phyloP scores from a whole-genome alignment of 2,888 invertebrate genomes.

The Trichopoda pennipes region DNA sequence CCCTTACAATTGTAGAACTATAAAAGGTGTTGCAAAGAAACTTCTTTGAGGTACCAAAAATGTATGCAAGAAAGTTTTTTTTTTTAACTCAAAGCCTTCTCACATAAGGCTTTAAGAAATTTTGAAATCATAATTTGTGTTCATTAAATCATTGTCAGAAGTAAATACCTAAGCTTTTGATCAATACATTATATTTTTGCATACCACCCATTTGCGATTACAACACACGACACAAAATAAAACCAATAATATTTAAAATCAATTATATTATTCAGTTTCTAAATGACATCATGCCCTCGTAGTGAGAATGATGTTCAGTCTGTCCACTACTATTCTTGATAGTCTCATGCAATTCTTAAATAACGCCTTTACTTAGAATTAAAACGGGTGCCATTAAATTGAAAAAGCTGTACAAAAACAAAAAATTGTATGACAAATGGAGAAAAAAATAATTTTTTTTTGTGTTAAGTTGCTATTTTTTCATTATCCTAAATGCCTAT shows the following conservation, averaged over 20 bases:
- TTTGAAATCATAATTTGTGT: no score
- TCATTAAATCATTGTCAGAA: no score
- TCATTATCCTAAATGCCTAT: conserved; percentile 59
- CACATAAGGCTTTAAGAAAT: no score
- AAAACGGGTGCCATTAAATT: conserved; percentile 49
- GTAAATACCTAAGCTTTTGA: no score
- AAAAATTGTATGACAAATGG: conserved; percentile 26
- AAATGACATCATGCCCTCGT: conserved; percentile 54
- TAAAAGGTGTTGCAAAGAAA: no score
- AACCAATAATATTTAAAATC: conserved; percentile 56
- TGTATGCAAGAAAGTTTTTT: no score
- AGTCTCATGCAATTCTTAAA: conserved; percentile 13
- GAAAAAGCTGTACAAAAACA: conserved; percentile 25
- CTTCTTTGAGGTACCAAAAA: no score
- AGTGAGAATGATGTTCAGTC: conserved; percentile 42
- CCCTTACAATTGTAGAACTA: no score
- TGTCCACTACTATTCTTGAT: conserved; percentile 24
- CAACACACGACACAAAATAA: background rate
- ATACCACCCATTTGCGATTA: background rate
- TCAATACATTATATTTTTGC: background rate
- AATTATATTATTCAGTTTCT: conserved; percentile 34
- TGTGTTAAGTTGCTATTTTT: conserved; percentile 5
- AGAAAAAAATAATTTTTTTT: conserved; percentile 28
- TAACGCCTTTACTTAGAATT: conserved; percentile 61
- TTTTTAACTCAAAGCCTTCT: no score